These are phyloP conservation scores for western clawed frog (Xenopus tropicalis) DNA, from an alignment of 2,113 vertebrate genomes.

Conservation along the genomic window UCB_Xtro_10.0 CM004449.2:87096001-87096500, in stretches of 20 bases:
- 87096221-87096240: not conserved
- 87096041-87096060: slow-evolving; percentile 5
- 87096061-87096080: not conserved
- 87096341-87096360: too few species aligned
- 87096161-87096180: slow-evolving; percentile 15
- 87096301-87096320: too few species aligned
- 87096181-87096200: slow-evolving; percentile 16
- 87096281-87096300: not conserved
- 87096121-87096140: slow-evolving; percentile 21
- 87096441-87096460: too few species aligned
- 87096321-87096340: too few species aligned
- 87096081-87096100: slow-evolving; percentile 9
- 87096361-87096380: too few species aligned
- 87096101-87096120: slow-evolving; percentile 16
- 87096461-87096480: too few species aligned
- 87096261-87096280: slow-evolving; percentile 9
- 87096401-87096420: too few species aligned
- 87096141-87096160: slow-evolving; percentile 8
- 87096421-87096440: too few species aligned
- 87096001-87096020: slow-evolving; percentile 12
- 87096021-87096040: slow-evolving; percentile 10
- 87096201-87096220: not conserved
- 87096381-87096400: too few species aligned
- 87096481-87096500: too few species aligned
- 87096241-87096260: slow-evolving; percentile 9